phyloP scores from a whole-genome alignment of 2,888 invertebrate genomes.

The Dendrolimus houi region DNA sequence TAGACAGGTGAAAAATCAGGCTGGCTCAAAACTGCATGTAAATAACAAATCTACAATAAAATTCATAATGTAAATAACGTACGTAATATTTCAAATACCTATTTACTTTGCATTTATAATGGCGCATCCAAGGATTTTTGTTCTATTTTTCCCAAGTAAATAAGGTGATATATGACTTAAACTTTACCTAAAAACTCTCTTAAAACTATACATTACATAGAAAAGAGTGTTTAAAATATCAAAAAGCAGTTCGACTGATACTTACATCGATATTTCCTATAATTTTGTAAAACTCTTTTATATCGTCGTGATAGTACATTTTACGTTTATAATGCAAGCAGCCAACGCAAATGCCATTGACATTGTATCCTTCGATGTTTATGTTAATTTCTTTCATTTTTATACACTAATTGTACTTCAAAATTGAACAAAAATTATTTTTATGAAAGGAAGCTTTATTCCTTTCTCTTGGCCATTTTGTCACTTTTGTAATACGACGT shows the following conservation, averaged over 20 bases:
- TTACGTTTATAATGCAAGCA: constrained; percentile 61
- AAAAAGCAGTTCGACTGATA: constrained; percentile 7
- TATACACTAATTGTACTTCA: neutral
- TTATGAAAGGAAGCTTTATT: constrained; percentile 54
- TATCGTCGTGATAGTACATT: constrained; percentile 46
- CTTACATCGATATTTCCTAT: constrained; percentile 62
- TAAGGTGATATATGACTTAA: constrained; percentile 20
- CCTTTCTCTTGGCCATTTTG: constrained; percentile 65
- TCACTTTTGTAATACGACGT: constrained; percentile 4
- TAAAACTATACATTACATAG: neutral
- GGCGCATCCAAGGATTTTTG: constrained; percentile 55
- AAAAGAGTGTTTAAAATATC: neutral
- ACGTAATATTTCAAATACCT: constrained; percentile 7
- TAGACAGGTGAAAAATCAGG: too few species aligned
- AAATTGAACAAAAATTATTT: constrained; percentile 22
- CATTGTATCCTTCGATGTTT: constrained; percentile 68
- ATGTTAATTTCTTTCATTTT: constrained; percentile 66
- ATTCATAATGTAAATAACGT: neutral
- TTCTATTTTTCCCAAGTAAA: constrained; percentile 43
- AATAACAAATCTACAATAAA: too few species aligned
- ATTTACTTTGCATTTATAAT: constrained; percentile 18
- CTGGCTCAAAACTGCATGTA: too few species aligned
- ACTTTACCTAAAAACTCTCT: neutral
- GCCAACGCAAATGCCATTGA: constrained; percentile 65
- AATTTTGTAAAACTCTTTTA: constrained; percentile 47